Conservation (phyloP, 2,113 vertebrate genomes). For the Cyphomyrus discorhynchus region DNA sequence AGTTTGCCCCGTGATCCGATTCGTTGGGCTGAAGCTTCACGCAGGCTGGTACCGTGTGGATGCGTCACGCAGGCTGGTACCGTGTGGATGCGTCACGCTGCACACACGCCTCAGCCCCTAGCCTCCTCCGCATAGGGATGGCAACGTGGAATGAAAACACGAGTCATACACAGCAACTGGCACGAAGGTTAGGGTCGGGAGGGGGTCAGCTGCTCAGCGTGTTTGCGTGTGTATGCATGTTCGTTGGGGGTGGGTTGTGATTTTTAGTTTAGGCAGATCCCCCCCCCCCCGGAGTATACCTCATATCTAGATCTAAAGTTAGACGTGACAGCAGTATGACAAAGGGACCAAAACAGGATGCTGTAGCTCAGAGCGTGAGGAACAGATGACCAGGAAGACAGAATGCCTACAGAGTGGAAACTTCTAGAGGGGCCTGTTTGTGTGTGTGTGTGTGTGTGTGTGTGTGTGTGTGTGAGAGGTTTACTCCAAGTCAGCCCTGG, state of each 20-base stretch:
- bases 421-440: conserved; percentile 72
- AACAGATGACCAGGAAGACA: conserved; percentile 96
- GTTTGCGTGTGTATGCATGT: background rate
- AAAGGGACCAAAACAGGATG: conserved; percentile 97
- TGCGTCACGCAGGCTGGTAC: background rate
- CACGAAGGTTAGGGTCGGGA: background rate
- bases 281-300: background rate
- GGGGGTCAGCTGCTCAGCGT: background rate
- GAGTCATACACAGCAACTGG: background rate
- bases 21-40: background rate
- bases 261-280: background rate
- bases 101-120: background rate
- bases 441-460: conserved; percentile 42
- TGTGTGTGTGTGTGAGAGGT: conserved; percentile 56
- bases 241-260: background rate
- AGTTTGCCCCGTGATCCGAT: background rate
- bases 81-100: background rate
- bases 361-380: conserved; percentile 77
- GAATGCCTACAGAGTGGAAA: conserved; percentile 86
- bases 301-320: conserved; percentile 75
- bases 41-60: background rate
- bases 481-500: background rate
- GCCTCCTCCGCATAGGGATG: background rate
- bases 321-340: conserved; percentile 64
- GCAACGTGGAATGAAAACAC: background rate